Conservation (phyloP, 2,888 invertebrate genomes). For the Drosophila recens region DNA sequence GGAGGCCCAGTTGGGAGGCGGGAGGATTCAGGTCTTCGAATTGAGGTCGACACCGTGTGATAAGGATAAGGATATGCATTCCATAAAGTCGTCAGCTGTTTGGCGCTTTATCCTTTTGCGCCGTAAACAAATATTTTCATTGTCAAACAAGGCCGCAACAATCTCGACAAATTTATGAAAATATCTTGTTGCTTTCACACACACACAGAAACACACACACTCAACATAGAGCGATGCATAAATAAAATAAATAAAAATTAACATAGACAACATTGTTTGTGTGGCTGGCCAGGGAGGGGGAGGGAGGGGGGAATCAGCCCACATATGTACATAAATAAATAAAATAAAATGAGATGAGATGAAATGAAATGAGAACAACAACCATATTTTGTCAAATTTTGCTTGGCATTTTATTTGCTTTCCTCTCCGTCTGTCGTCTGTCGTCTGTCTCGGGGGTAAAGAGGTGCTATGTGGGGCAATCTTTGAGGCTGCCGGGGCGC, state of each 20-base stretch:
- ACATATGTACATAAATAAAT: constrained; percentile 46
- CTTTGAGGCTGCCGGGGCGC: constrained; percentile 13
- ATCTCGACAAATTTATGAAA: constrained; percentile 58
- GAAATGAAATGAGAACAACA: constrained; percentile 32
- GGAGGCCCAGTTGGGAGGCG: too few species aligned
- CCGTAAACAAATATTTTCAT: constrained; percentile 63
- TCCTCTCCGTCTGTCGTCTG: constrained; percentile 1
- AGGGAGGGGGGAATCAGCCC: constrained; percentile 3
- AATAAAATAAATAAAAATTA: constrained; percentile 79
- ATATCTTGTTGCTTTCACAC: constrained; percentile 16
- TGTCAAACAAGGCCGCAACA: constrained; percentile 49
- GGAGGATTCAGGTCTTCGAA: not conserved
- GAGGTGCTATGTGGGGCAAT: constrained; percentile 15
- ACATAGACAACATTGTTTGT: constrained; percentile 66
- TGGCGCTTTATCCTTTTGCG: constrained; percentile 26
- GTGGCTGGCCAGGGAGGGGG: not conserved
- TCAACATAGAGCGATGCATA: constrained; percentile 50
- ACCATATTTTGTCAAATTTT: constrained; percentile 58
- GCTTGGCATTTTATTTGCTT: constrained; percentile 67
- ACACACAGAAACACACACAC: constrained; percentile 3
- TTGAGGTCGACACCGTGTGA: not conserved
- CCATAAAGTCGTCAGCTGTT: constrained; percentile 11
- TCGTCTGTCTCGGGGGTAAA: not conserved
- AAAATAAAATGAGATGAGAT: constrained; percentile 36
- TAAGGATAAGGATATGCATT: not conserved